phyloP scores from a whole-genome alignment of 2,113 vertebrate genomes.

The Maccullochella peelii region DNA sequence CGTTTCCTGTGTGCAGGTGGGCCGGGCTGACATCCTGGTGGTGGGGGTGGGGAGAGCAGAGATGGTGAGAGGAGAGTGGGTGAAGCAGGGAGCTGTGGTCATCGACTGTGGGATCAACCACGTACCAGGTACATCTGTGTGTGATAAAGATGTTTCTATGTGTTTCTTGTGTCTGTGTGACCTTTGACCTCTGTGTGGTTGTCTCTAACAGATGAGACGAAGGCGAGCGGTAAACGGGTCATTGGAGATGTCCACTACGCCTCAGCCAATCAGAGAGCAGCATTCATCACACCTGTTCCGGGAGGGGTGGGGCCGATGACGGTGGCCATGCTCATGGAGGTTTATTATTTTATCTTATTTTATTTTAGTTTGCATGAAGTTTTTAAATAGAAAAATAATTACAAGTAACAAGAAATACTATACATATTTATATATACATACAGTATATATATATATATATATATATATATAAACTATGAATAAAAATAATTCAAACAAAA shows the following conservation, averaged over 20 bases:
- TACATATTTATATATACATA: too few relatives aligned
- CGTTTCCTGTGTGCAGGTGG: slow-evolving; percentile 75
- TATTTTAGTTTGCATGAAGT: neutral
- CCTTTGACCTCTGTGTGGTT: too few relatives aligned
- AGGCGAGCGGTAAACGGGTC: slow-evolving; percentile 87
- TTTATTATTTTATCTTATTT: slow-evolving; percentile 51
- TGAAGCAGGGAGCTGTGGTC: slow-evolving; percentile 94
- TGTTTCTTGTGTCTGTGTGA: too few relatives aligned
- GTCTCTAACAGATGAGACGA: slow-evolving; percentile 86
- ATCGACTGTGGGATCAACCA: slow-evolving; percentile 98
- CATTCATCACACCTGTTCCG: slow-evolving; percentile 95
- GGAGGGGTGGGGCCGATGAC: slow-evolving; percentile 99
- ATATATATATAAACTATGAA: too few relatives aligned
- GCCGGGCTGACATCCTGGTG: slow-evolving; percentile 94
- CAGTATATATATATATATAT: too few relatives aligned
- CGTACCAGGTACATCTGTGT: slow-evolving; percentile 81
- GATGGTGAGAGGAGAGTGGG: slow-evolving; percentile 97
- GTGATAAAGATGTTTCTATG: too few relatives aligned
- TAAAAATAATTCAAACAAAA: too few relatives aligned
- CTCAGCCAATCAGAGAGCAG: slow-evolving; percentile 89
- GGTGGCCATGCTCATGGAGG: slow-evolving; percentile 99
- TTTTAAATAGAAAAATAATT: too few relatives aligned
- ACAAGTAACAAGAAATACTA: too few relatives aligned
- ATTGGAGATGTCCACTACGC: slow-evolving; percentile 93
- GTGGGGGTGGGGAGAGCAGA: slow-evolving; percentile 92